Evolutionary conservation across 2,888 invertebrate species (phyloP).

Genomic region (Cantharis rufa): DNA sequence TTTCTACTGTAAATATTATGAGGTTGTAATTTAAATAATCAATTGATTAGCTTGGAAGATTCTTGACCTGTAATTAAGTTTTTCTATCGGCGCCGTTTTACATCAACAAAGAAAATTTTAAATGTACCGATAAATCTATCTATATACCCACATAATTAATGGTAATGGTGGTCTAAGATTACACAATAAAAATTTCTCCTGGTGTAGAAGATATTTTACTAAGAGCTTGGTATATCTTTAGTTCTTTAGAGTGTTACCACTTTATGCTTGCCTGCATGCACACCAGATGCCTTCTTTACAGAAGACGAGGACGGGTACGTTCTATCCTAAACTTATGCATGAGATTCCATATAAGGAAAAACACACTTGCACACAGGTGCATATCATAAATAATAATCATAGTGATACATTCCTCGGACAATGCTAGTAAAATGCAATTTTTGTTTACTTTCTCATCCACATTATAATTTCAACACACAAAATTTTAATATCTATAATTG

Average conservation of each 20-base stretch:
- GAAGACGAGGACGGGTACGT: conserved; percentile 14
- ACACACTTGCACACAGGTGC: conserved; percentile 23
- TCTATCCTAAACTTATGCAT: conserved; percentile 23
- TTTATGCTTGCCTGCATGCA: conserved; percentile 2
- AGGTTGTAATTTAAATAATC: not conserved
- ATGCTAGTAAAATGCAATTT: conserved; percentile 3
- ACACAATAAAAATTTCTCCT: conserved; percentile 22
- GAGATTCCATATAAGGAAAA: conserved; percentile 21
- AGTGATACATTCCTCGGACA: conserved; percentile 11
- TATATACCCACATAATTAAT: conserved; percentile 22
- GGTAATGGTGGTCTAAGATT: conserved; percentile 27
- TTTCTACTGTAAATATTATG: not conserved
- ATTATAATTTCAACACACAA: not conserved
- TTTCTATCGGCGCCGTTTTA: not conserved
- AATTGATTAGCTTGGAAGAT: not conserved
- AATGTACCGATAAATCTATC: conserved; percentile 23
- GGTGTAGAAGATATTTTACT: not conserved
- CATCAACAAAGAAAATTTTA: conserved; percentile 4
- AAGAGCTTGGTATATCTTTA: conserved; percentile 2
- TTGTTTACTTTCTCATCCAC: not conserved
- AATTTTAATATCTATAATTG: not conserved
- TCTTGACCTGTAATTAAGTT: not conserved
- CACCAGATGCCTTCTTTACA: conserved; percentile 18
- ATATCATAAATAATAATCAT: conserved; percentile 24
- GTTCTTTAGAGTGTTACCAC: conserved; percentile 9